Base-by-base conservation (phyloP, 64 coral and sea anemone species). In the Montipora sp. region DNA sequence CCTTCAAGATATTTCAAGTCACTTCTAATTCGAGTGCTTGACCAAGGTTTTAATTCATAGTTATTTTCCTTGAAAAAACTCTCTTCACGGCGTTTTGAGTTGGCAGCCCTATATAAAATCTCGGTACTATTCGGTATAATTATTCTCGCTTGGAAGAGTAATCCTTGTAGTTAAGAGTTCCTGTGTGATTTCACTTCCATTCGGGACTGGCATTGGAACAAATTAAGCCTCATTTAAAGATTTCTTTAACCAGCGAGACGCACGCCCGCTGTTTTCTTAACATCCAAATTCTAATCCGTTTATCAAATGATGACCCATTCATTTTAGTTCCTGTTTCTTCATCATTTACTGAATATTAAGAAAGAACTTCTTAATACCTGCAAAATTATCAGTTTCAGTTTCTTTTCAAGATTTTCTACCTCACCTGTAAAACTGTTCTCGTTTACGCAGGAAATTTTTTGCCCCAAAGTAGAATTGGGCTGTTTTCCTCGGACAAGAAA, bases 401-500 rank as follows among this genome's bases (percentile, higher is more conserved):
- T 0, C 11, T 11, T 75, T 46, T 49, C 15, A 36, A 49, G 75
- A 48, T 3, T 48, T 78, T 49, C 16, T 67, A 14, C 3, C 82
- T 85, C 47, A 85, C 82, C 82, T 85, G 82, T 3, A 71, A 85
- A 48, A 48, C 51, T 72, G 18, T 1, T 10, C 21, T 72, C 36
- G 65, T 7, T 71, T 85, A 63, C 1, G n/a, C 9, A 19, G 16
- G 61, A n/a, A 71, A 13, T 8, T 72, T 85, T 85, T 8, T 72
- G 61, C 47, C 45, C 19, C 1, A 63, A 46, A 47, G 19, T 44
- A 68, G 59, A 50, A 50, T 67, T 85, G 8, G 8, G 13, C 47
- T 85, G 82, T 21, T 63, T 85, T n/a, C 61, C 82, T 71, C 82
- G 70, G 12, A 85, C 82, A 12, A 85, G 65, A 49, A 85, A 85